Evolutionary conservation across 2,888 invertebrate genomes (phyloP), one percentile per base, ranked within the genome.

Genomic region (Drosophila niveifrons): DNA sequence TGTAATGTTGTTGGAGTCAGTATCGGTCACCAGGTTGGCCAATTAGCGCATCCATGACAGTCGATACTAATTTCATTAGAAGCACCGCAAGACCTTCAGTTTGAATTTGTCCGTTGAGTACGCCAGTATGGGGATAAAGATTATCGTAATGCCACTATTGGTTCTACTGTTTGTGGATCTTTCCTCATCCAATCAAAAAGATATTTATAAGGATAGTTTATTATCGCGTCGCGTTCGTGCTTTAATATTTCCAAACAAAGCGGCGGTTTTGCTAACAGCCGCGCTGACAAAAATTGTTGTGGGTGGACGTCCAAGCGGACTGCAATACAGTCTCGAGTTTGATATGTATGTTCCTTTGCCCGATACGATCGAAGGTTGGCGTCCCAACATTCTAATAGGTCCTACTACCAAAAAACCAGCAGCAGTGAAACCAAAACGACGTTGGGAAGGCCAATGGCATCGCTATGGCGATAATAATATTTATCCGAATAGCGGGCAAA

Each of bases 311-410:
- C 90, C 90, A 3, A 67, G 75, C 44, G 90, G 90, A 0, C 47
- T 90, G 9, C 77, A 76, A 18, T 80, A 89, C 31, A 81, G 80
- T 9, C 43, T 90, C 7, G 90, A 90, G 61, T 81, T 89, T 46
- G 90, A 90, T 65, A 76, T 88, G 68, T 90, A 82, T 58, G 62
- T 63, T n/a, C 63, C 80, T 0, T n/a, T 90, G n/a, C 90, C 90
- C 7, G 89, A 90, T n/a, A 74, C 81, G 3, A 13, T 89, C 1
- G 89, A 87, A 3, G 88, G 84, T 9, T 90, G 90, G 90, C 74
- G 79, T 6, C 86, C 90, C 6, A 85, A 66, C 1, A 64, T 84
- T 3, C 29, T 83, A 0, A 13, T 75, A 3, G 43, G 47, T 10
- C 47, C 17, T 3, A 36, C 55, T 1, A 55, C 41, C 0, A 61